Evolutionary conservation across 2,113 vertebrate genomes (phyloP).

Genomic region (Phodopus roborovskii): DNA sequence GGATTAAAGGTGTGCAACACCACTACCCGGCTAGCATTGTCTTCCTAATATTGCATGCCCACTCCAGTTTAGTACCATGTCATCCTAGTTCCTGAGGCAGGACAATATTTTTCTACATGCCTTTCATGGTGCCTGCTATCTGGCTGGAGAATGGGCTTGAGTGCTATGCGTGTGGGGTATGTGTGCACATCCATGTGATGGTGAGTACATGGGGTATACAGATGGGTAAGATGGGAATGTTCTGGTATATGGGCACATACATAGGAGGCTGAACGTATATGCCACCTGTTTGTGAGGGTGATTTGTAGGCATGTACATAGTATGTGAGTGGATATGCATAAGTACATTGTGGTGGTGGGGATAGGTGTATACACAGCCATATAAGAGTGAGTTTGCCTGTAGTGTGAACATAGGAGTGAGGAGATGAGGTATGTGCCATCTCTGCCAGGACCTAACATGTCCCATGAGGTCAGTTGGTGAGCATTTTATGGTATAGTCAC

Average conservation of each 20-base stretch:
- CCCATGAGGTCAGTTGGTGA: neutral
- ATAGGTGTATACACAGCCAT: neutral
- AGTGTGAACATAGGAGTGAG: neutral
- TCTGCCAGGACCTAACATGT: neutral
- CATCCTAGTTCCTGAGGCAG: neutral
- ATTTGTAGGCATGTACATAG: neutral
- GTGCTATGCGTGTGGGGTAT: neutral
- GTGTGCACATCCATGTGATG: neutral
- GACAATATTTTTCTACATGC: accelerated
- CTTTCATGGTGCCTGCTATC: accelerated
- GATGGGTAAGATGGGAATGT: neutral
- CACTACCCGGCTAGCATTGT: too few species aligned
- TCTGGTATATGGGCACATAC: neutral
- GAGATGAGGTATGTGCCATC: neutral
- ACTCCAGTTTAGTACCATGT: accelerated
- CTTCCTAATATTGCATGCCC: accelerated
- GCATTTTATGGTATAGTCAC: neutral
- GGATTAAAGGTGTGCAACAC: too few species aligned
- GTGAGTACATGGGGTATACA: neutral
- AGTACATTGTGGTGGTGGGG: neutral
- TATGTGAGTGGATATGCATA: neutral
- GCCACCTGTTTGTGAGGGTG: neutral
- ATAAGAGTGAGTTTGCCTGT: neutral
- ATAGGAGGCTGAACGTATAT: neutral
- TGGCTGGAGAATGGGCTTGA: too few species aligned